Evolutionary conservation across 2,113 vertebrate genomes (phyloP), one percentile per base, ranked within the genome.

Genomic region (Coregonus clupeaformis): DNA sequence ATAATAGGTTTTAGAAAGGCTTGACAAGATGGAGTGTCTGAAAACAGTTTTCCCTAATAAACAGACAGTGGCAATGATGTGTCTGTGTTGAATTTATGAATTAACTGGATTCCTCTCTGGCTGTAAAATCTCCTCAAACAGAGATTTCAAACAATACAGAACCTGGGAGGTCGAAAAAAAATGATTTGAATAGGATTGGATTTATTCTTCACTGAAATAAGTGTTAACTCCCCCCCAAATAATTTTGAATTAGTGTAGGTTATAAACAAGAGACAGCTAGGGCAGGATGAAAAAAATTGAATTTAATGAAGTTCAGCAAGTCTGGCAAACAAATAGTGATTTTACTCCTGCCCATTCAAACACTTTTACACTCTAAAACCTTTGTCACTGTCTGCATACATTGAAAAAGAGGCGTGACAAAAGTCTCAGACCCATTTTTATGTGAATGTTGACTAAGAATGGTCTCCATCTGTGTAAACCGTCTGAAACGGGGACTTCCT

Each of bases 401-500:
- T 63, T 42, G 71, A 86, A 81, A 76, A 82, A 57, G n/a, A 80
- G 77, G 32, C 20, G 27, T 57, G 69, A 71, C 45, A 77, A 81
- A 80, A 25, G 68, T 73, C 74, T 76, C 77, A 75, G 80, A 74
- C 82, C 68, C 75, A 83, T 80, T 91, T 91, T 90, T 90, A 89
- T 85, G 85, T 89, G 86, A 86, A 74, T 76, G 85, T 89, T 90
- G 89, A 89, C 84, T 77, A 80, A 90, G 87, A 86, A 84, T 87
- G 88, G 81, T 72, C 86, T 91, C 88, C 87, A 91, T 91, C 88
- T 92, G 91, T 91, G 88, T 85, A 89, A 90, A 91, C 89, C 79
- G 57, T 83, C 88, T 76, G 55, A 84, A 87, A 84, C 86, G 82
- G 84, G 77, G 72, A 88, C 89, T 90, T 90, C 88, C 88, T 87